phyloP scores from a whole-genome alignment of 2,797 vertebrate genomes.

The Hyperoplus immaculatus region DNA sequence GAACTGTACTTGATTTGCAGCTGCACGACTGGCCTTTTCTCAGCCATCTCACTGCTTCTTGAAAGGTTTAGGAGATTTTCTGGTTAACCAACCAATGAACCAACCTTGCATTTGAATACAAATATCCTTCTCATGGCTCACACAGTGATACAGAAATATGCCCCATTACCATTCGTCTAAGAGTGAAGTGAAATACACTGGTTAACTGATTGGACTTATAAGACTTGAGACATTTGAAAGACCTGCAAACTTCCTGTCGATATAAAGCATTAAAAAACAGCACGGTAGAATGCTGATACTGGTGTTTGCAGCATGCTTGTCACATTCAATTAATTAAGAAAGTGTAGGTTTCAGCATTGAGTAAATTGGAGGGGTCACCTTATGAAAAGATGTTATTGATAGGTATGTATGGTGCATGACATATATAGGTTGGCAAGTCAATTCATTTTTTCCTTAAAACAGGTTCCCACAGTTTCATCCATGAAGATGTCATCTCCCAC shows the following conservation, averaged over 20 bases:
- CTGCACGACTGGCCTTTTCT: slow-evolving; percentile 48
- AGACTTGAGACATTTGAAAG: slow-evolving; percentile 1
- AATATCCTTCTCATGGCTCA: background rate
- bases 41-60: slow-evolving; percentile 16
- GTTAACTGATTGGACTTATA: background rate
- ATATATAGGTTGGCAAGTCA: background rate
- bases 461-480: background rate
- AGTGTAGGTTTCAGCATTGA: background rate
- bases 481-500: too few species aligned
- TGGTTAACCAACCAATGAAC: slow-evolving; percentile 17
- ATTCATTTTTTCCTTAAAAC: background rate
- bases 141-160: too few species aligned
- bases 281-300: background rate
- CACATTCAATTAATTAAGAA: background rate
- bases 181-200: background rate
- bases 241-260: background rate
- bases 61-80: slow-evolving; percentile 19
- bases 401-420: background rate
- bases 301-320: background rate
- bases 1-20: slow-evolving; percentile 47
- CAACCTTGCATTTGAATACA: background rate
- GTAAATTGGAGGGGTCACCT: background rate
- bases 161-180: background rate
- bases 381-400: background rate
- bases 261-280: background rate